Conservation (phyloP, 2,113 vertebrate species). For the Syrrhaptes paradoxus region DNA sequence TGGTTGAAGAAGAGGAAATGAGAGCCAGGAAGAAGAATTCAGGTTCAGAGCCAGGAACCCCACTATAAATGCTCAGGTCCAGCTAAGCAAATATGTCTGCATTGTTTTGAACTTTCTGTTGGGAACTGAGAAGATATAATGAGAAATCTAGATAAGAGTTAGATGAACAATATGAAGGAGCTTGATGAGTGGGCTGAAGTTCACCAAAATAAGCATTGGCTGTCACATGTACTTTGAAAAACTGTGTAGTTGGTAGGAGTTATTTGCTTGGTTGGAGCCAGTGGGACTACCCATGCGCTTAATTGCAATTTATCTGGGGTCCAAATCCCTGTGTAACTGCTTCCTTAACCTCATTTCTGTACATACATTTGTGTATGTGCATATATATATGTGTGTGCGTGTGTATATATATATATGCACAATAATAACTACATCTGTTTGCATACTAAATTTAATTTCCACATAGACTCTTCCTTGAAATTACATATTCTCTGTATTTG, state of each 20-base stretch:
- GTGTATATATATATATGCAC: neutral
- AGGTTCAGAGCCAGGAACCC: neutral
- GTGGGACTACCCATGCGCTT: neutral
- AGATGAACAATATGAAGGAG: neutral
- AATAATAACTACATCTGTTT: neutral
- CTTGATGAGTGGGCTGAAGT: neutral
- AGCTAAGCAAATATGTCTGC: neutral
- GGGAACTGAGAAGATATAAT: neutral
- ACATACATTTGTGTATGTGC: neutral
- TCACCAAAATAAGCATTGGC: neutral
- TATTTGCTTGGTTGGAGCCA: neutral
- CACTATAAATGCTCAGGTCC: neutral
- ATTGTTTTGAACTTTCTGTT: neutral
- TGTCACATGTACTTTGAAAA: neutral
- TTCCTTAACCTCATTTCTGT: neutral
- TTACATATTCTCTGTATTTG: neutral
- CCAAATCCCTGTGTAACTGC: neutral
- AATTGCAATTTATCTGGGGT: neutral
- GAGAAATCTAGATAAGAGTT: neutral
- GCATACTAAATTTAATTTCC: neutral
- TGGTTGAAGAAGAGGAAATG: neutral
- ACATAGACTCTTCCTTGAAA: neutral
- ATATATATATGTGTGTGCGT: neutral
- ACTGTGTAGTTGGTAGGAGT: neutral
- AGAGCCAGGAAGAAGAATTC: neutral